Conservation (phyloP, 92 coral and sea anemone genomes). For the Umimayanthus chanpuru region DNA sequence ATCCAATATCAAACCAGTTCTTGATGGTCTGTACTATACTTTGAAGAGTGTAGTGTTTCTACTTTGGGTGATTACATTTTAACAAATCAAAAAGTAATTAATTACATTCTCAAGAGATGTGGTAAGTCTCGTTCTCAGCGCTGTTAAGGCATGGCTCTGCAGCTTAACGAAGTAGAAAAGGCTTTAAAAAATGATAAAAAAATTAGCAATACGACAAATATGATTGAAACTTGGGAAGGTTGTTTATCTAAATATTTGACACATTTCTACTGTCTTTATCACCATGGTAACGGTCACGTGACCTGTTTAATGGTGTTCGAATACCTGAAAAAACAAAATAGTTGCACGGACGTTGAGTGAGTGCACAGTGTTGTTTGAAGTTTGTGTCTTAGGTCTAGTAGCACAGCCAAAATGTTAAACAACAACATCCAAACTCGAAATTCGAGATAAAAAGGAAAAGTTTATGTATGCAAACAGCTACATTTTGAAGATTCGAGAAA, state of each 20-base stretch:
- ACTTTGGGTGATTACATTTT: constrained; percentile 42
- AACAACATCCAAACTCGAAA: constrained; percentile 8
- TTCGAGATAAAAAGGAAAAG: constrained; percentile 14
- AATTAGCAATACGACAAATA: neutral
- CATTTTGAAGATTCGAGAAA: constrained; percentile 8
- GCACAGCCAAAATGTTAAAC: constrained; percentile 4
- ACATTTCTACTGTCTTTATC: neutral
- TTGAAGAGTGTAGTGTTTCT: constrained; percentile 43
- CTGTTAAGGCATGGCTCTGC: constrained; percentile 34
- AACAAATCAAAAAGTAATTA: constrained; percentile 36
- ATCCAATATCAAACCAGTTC: constrained; percentile 48
- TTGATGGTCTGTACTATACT: constrained; percentile 25
- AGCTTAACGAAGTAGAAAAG: constrained; percentile 20
- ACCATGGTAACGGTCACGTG: constrained; percentile 34
- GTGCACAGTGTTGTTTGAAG: constrained; percentile 28
- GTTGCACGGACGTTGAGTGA: constrained; percentile 25
- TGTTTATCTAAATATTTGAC: constrained; percentile 18
- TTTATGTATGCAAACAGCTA: neutral
- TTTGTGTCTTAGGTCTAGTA: neutral
- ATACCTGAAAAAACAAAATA: constrained; percentile 15
- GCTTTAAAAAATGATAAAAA: constrained; percentile 13
- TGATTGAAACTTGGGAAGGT: neutral
- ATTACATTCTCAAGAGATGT: constrained; percentile 32
- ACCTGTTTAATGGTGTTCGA: neutral
- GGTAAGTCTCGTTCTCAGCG: constrained; percentile 31